Percentiles rank a stretch among this genome's conserved stretches.
Evolutionary conservation across 1,140 invertebrate species (phyloP).

Genomic region (Brachionus sp.): DNA sequence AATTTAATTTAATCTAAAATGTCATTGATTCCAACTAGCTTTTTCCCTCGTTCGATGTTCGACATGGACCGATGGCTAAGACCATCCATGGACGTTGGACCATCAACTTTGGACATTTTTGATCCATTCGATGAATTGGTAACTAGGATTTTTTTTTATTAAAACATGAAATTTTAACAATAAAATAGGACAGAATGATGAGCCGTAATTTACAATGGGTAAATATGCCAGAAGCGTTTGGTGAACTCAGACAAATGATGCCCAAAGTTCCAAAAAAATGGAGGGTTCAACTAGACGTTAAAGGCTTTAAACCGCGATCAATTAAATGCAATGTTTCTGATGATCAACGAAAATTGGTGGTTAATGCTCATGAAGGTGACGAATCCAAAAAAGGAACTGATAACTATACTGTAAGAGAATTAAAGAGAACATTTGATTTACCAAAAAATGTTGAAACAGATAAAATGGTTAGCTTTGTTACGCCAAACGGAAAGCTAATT

Average conservation of each 20-base stretch:
- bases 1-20: neutral
- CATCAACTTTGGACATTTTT: constrained; percentile 34
- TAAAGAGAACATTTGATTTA: constrained; percentile 18
- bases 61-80: constrained; percentile 37
- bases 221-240: neutral
- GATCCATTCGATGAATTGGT: constrained; percentile 45
- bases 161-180: neutral
- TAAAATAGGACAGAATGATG: constrained; percentile 33
- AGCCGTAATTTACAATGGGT: constrained; percentile 36
- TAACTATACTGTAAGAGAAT: constrained; percentile 12
- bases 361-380: constrained; percentile 27
- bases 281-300: neutral
- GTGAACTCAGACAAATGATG: neutral
- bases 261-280: constrained; percentile 39
- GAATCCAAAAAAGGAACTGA: constrained; percentile 5
- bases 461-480: constrained; percentile 35
- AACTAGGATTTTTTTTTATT: neutral
- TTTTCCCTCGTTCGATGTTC: constrained; percentile 43
- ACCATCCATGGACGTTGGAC: neutral
- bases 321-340: constrained; percentile 33
- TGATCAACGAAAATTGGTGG: constrained; percentile 28
- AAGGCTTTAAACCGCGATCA: neutral
- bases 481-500: neutral
- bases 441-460: constrained; percentile 36
- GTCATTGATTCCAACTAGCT: constrained; percentile 32